phyloP scores from a whole-genome alignment of 2,888 invertebrate species.

The Drosophila flavopinicola region DNA sequence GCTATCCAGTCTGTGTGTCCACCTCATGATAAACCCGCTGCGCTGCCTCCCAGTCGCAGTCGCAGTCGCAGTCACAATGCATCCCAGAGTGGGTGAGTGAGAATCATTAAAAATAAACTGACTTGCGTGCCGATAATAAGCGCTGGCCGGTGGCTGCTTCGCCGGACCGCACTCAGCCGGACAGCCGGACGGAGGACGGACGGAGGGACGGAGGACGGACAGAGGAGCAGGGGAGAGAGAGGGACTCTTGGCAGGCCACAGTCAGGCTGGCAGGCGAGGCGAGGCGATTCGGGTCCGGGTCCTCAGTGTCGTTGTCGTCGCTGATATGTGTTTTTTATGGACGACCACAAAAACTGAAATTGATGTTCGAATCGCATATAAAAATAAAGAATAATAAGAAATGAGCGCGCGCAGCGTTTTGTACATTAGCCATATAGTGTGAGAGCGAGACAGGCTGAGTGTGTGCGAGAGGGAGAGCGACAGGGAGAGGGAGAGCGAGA shows the following conservation, averaged over 20 bases:
- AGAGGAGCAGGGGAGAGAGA: not conserved
- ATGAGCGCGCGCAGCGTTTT: conserved; percentile 78
- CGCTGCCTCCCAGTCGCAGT: conserved; percentile 25
- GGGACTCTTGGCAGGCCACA: not conserved
- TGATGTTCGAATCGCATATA: conserved; percentile 77
- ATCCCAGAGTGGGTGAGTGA: conserved; percentile 73
- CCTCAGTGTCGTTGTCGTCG: conserved; percentile 52
- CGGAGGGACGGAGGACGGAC: too few species aligned
- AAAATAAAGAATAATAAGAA: conserved; percentile 77
- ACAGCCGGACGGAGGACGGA: not conserved
- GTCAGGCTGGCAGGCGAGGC: conserved; percentile 4
- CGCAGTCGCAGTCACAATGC: conserved; percentile 14
- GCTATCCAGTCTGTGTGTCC: conserved; percentile 45
- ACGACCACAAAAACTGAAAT: conserved; percentile 78
- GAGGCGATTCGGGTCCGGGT: conserved; percentile 24
- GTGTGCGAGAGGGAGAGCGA: conserved; percentile 11
- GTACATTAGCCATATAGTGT: conserved; percentile 63
- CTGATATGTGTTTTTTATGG: conserved; percentile 79
- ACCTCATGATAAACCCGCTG: conserved; percentile 57
- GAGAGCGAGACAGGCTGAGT: conserved; percentile 7
- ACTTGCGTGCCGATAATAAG: conserved; percentile 82
- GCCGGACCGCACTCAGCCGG: conserved; percentile 19
- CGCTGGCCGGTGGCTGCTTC: conserved; percentile 44
- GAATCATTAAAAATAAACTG: conserved; percentile 82
- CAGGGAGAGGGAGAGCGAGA: not conserved